These are phyloP conservation scores for Microdon myrmicae DNA, from an alignment of 2,888 invertebrate genomes.

Conservation along the genomic window DNA sequence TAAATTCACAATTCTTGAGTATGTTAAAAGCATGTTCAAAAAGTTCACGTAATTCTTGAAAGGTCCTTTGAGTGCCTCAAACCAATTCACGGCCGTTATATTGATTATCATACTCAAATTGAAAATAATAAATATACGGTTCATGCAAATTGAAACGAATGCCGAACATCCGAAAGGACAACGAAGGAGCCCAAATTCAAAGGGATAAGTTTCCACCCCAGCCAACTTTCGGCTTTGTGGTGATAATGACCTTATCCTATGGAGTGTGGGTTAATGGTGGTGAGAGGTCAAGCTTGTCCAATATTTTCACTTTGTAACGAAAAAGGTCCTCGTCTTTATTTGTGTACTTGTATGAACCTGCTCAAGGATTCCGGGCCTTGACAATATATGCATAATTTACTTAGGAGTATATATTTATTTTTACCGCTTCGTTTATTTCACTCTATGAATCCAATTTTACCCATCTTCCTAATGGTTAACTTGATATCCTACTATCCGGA, in stretches of 20 bases:
- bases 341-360: slow-evolving; percentile 2
- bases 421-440: slow-evolving; percentile 27
- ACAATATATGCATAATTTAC: slow-evolving; percentile 34
- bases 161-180: slow-evolving; percentile 16
- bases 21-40: too few species aligned
- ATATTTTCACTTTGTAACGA: slow-evolving; percentile 6
- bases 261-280: slow-evolving; percentile 16
- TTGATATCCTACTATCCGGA: background rate
- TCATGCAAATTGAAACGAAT: slow-evolving; percentile 31
- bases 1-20: slow-evolving; percentile 2
- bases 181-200: slow-evolving; percentile 5
- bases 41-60: background rate
- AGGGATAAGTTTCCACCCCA: slow-evolving; percentile 7
- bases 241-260: slow-evolving; percentile 12
- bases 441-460: slow-evolving; percentile 33
- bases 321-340: slow-evolving; percentile 16
- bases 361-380: slow-evolving; percentile 7
- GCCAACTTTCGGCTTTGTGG: too few species aligned
- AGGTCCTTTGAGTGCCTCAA: background rate
- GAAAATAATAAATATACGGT: slow-evolving; percentile 40
- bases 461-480: slow-evolving; percentile 3
- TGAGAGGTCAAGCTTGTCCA: slow-evolving; percentile 31
- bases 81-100: slow-evolving; percentile 16
- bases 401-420: slow-evolving; percentile 37
- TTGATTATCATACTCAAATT: slow-evolving; percentile 29